Base-by-base conservation (phyloP, 1,140 invertebrate genomes). In the Hyphantria cunea region DNA sequence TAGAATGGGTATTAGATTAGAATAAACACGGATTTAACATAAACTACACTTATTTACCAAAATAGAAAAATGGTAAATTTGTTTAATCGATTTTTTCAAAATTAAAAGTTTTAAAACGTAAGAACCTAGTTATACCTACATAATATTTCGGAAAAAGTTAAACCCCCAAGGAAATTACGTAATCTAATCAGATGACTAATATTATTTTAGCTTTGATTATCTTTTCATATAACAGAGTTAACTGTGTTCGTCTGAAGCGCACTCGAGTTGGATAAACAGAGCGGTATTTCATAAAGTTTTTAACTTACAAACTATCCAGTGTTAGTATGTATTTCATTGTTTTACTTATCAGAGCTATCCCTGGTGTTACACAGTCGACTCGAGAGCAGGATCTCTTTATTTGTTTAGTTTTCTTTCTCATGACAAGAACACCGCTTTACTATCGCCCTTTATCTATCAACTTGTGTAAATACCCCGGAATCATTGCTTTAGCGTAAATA, bases 401-500 rank as follows among this genome's bases (percentile, higher is more conserved):
- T 89, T 87, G 76, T 86, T 86, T 82, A 78, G 75, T 85, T 84
- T 84, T 82, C 76, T 82, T 80, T 80, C 72, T 76, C 72, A 76
- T 77, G 82, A 82, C 84, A 84, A 84, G 84, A 82, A 74, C 70
- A 72, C 82, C 84, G 84, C 84, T 74, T 55, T 72, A 73, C 69
- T 84, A 82, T 86, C 80, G 80, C 80, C 70, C 78, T 84, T 82
- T 87, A 84, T 85, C 82, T 86, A 84, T 86, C 78, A 86, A 83
- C 82, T 81, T 80, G 80, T 84, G 72, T 89, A 86, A 82, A 84
- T 80, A 80, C 76, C 70, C 66, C 54, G 70, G 71, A 83, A 83
- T 84, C 78, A 85, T 84, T 78, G 76, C 72, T 56, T 44, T 81
- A 76, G 67, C 70, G 74, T 89, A 87, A 86, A 87, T 84, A 86